These are phyloP conservation scores for Drosophila saltans DNA, from an alignment of 1,140 invertebrate genomes.

Conservation along the genomic window DNA sequence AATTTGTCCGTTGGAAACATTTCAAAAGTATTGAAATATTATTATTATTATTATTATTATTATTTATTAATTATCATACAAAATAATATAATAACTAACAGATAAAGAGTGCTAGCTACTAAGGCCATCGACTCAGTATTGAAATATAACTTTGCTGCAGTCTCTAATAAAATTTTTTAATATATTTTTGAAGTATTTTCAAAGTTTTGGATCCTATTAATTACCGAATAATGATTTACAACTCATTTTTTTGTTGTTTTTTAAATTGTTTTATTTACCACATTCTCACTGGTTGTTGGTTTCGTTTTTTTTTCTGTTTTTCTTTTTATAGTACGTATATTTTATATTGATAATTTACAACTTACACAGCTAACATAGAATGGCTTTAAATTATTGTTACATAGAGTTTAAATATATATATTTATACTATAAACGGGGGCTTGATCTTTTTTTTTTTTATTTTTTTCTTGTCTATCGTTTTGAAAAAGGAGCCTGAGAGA, in stretches of 20 bases:
- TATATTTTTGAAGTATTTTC: too few species aligned
- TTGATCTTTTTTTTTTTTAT: neutral
- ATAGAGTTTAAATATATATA: constrained; percentile 55
- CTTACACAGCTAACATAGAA: constrained; percentile 76
- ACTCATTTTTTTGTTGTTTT: constrained; percentile 61
- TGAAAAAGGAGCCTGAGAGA: constrained; percentile 31
- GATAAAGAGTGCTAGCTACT: too few species aligned
- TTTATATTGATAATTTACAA: constrained; percentile 79
- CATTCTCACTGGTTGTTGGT: constrained; percentile 74
- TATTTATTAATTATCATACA: too few species aligned
- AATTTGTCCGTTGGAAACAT: too few species aligned
- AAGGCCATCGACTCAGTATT: too few species aligned
- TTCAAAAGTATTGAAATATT: too few species aligned
- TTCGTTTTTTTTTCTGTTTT: constrained; percentile 42
- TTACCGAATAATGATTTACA: neutral
- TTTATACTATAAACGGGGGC: constrained; percentile 49
- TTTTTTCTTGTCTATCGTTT: neutral
- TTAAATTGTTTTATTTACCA: constrained; percentile 73
- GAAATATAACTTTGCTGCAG: too few species aligned
- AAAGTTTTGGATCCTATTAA: too few species aligned
- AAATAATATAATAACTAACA: too few species aligned
- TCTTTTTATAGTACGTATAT: constrained; percentile 60
- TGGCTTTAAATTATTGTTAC: constrained; percentile 78
- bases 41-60: too few species aligned
- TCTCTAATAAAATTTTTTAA: too few species aligned